Percentiles rank a stretch among this genome's conserved stretches.
These are phyloP conservation scores for Mohoua ochrocephala DNA, from an alignment of 2,113 vertebrate genomes.

Conservation along the genomic window DNA sequence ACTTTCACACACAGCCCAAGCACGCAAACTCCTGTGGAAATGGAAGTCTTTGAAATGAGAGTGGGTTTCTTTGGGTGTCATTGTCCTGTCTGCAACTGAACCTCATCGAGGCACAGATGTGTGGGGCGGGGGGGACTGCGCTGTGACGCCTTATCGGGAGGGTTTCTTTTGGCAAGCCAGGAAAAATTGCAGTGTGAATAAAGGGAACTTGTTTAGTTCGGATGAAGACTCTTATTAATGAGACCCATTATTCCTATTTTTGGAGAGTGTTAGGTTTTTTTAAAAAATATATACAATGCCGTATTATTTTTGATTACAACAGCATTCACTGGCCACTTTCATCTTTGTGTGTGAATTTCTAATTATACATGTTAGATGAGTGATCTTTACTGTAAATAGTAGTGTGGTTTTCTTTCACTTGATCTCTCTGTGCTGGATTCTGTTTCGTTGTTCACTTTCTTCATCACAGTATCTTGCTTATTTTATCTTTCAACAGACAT, in stretches of 20 bases:
- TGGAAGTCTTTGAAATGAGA: constrained; percentile 1
- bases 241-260: constrained; percentile 54
- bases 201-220: constrained; percentile 55
- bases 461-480: constrained; percentile 37
- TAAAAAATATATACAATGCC: constrained; percentile 6
- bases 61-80: background rate
- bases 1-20: background rate
- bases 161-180: constrained; percentile 38
- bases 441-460: constrained; percentile 38
- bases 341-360: constrained; percentile 57
- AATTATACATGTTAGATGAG: constrained; percentile 41
- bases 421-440: constrained; percentile 25
- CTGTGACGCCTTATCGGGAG: background rate
- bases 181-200: constrained; percentile 37
- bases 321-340: constrained; percentile 53
- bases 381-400: constrained; percentile 56
- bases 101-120: constrained; percentile 13
- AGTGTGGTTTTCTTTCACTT: constrained; percentile 41
- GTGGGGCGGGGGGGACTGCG: background rate
- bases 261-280: constrained; percentile 37
- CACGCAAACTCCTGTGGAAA: background rate
- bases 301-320: constrained; percentile 52
- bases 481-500: constrained; percentile 58
- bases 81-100: background rate
- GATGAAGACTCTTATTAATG: constrained; percentile 55